Conservation (phyloP, 1,140 invertebrate species). For the Polyergus mexicanus region DNA sequence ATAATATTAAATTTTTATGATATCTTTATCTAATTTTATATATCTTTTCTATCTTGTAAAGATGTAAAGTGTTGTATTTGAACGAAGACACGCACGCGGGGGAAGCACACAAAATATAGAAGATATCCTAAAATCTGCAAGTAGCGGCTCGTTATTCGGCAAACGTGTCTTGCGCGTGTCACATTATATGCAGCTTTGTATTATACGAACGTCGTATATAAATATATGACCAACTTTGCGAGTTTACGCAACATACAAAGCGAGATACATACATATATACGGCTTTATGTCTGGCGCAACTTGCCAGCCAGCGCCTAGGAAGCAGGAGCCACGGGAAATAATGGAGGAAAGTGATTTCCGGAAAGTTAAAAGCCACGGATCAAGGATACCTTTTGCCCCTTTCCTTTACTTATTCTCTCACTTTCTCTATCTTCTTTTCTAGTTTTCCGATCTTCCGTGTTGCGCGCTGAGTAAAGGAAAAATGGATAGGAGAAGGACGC, state of each 20-base stretch:
- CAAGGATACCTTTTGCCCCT: conserved; percentile 77
- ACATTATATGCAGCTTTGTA: conserved; percentile 57
- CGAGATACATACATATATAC: neutral
- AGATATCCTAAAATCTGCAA: conserved; percentile 38
- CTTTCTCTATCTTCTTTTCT: conserved; percentile 28
- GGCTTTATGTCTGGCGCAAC: conserved; percentile 40
- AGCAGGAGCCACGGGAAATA: conserved; percentile 80
- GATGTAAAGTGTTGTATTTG: neutral
- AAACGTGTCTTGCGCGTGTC: conserved; percentile 34
- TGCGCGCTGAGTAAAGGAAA: conserved; percentile 49
- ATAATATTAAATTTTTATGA: neutral
- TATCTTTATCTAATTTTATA: no score
- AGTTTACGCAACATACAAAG: conserved; percentile 37
- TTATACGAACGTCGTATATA: conserved; percentile 44
- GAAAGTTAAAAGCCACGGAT: conserved; percentile 85
- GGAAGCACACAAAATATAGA: conserved; percentile 33
- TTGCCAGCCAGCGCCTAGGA: conserved; percentile 61
- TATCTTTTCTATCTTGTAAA: neutral
- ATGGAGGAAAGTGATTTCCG: conserved; percentile 86
- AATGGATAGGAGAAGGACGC: conserved; percentile 41
- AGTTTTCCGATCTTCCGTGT: conserved; percentile 39
- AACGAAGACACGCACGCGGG: neutral
- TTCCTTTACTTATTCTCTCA: conserved; percentile 56
- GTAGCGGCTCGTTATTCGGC: conserved; percentile 3
- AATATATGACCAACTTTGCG: conserved; percentile 43